Evolutionary conservation across 2,113 vertebrate species (phyloP).

Genomic region (Acrocephalus kingi): DNA sequence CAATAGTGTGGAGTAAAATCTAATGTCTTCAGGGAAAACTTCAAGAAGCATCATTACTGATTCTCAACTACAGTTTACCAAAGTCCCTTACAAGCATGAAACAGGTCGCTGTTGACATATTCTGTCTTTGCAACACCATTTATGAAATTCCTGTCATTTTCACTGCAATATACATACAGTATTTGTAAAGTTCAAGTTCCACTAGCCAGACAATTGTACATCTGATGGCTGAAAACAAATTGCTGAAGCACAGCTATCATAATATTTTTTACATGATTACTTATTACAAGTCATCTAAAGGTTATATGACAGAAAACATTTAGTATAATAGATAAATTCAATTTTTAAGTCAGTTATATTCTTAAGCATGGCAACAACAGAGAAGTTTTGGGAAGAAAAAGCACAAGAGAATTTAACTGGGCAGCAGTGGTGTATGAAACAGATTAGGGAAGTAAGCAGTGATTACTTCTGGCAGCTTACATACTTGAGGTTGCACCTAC

Average conservation of each 20-base stretch:
- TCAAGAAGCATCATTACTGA: background rate
- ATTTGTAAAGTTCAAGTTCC: slow-evolving; percentile 5
- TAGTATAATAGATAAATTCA: background rate
- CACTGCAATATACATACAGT: background rate
- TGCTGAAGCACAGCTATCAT: background rate
- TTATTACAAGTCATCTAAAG: background rate
- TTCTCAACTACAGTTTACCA: background rate
- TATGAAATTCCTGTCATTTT: slow-evolving; percentile 19
- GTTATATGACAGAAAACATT: background rate
- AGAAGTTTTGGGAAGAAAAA: background rate
- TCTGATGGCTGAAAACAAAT: background rate
- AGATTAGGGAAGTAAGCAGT: slow-evolving; percentile 41
- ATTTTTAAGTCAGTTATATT: background rate
- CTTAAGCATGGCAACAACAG: background rate
- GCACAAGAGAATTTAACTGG: background rate
- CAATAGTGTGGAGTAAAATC: background rate
- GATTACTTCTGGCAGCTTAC: slow-evolving; percentile 53
- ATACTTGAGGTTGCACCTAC: slow-evolving; percentile 43
- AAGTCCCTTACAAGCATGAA: background rate
- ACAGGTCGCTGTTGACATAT: background rate
- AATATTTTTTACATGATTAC: background rate
- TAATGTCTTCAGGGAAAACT: background rate
- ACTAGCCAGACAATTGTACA: background rate
- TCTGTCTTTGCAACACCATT: background rate
- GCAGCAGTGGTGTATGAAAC: slow-evolving; percentile 13